These are phyloP conservation scores for Cryptocheilus praepositus DNA, from an alignment of 2,888 invertebrate genomes.

Conservation along the genomic window DNA sequence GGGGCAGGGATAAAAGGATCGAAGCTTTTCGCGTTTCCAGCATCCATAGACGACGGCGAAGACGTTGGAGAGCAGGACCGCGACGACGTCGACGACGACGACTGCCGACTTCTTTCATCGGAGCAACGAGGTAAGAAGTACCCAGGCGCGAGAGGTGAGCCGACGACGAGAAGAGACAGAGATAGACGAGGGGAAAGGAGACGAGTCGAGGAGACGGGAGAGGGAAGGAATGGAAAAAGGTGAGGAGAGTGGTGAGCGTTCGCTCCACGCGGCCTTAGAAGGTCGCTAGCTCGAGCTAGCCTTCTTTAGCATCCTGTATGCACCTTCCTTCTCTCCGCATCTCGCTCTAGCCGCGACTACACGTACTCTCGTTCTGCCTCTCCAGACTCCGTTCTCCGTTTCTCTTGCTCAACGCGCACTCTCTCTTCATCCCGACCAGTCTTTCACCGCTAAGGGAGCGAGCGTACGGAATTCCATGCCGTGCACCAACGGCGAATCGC, in stretches of 20 bases:
- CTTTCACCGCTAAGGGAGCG: not conserved
- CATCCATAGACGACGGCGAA: not conserved
- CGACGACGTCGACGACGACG: not conserved
- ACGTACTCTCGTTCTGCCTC: conserved; percentile 2
- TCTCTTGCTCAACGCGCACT: not conserved
- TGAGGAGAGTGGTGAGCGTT: conserved; percentile 58
- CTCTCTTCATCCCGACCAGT: not conserved
- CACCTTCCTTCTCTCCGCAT: not conserved
- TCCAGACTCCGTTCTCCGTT: not conserved
- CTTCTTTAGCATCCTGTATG: conserved; percentile 68
- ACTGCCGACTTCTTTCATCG: not conserved
- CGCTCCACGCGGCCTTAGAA: conserved; percentile 69
- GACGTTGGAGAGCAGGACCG: not conserved
- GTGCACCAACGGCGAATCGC: too few relatives aligned
- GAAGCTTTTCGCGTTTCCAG: conserved; percentile 38
- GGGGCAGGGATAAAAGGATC: conserved; percentile 8
- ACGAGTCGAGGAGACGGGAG: conserved; percentile 13
- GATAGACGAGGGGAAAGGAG: conserved; percentile 23
- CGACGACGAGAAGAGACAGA: conserved; percentile 6
- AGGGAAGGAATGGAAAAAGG: conserved; percentile 51
- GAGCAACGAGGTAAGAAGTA: conserved; percentile 49
- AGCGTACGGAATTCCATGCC: not conserved
- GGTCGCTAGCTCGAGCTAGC: conserved; percentile 69
- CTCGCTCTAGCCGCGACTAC: conserved; percentile 7
- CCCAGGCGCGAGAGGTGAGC: conserved; percentile 20